Evolutionary conservation across 1,140 invertebrate genomes (phyloP).

Genomic region (Drosophila kanapiae): DNA sequence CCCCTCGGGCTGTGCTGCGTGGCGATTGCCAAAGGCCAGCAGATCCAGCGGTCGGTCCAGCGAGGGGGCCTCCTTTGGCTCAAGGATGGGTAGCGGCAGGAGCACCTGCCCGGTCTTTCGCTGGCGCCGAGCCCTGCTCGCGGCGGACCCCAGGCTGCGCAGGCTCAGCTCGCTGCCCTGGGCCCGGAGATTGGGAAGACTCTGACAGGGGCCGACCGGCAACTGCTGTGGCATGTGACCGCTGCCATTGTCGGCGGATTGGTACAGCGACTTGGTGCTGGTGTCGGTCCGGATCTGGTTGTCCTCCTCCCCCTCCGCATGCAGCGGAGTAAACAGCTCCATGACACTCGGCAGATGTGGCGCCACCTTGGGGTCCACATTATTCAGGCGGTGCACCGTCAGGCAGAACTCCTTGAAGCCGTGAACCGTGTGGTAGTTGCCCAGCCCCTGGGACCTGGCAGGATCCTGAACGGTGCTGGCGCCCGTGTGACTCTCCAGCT

Average conservation of each 20-base stretch:
- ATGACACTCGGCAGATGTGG: slow-evolving; percentile 32
- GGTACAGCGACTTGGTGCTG: background rate
- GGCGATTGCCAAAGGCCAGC: background rate
- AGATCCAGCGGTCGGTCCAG: slow-evolving; percentile 27
- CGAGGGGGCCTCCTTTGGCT: background rate
- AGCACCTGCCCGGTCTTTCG: slow-evolving; percentile 23
- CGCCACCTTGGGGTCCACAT: background rate
- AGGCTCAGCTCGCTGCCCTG: slow-evolving; percentile 8
- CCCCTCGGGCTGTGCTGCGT: background rate
- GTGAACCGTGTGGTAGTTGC: slow-evolving; percentile 66
- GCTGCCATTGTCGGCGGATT: background rate
- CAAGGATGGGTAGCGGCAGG: slow-evolving; percentile 30
- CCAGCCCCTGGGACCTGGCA: background rate
- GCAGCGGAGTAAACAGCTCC: slow-evolving; percentile 34
- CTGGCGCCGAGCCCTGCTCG: background rate
- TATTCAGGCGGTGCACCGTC: slow-evolving; percentile 58
- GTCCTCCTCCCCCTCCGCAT: background rate
- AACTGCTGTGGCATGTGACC: background rate
- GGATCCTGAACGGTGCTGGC: slow-evolving; percentile 19
- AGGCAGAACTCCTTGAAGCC: slow-evolving; percentile 69
- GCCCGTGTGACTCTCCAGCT: slow-evolving; percentile 25
- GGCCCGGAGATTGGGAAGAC: slow-evolving; percentile 49
- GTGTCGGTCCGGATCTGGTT: background rate
- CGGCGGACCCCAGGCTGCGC: background rate
- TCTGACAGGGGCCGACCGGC: slow-evolving; percentile 27